Evolutionary conservation across 2,888 invertebrate genomes (phyloP), one percentile per base, ranked within the genome.

Genomic region (Heliconius ismenius): DNA sequence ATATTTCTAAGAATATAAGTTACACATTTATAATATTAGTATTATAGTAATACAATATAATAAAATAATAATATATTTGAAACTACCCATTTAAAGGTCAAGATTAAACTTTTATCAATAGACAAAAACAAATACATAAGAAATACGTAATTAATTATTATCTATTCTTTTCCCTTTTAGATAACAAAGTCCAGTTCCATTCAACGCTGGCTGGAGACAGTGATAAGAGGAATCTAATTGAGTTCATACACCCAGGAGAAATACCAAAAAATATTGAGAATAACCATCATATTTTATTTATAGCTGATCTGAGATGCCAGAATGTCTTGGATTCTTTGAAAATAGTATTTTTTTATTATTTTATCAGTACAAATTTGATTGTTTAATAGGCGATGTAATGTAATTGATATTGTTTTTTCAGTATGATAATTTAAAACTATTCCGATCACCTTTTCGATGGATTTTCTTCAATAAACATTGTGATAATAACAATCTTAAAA

Each of bases 301-400:
- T 93, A 18, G 86, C 84, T 3, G 91, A 93, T 81, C 79, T 92
- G 3, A 81, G 79, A 6, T 93, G 93, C 81, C 85, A 86, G 11
- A 83, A 89, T 78, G 84, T 87, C 49, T 73, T 81, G 3, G 54
- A 79, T 3, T 87, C 86, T 78, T 84, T 92, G 28, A 79, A 86
- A 81, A 96, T 97, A 81, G 97, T 97, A 4, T 32, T 6, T n/a
- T 32, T 28, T 28, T 54, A 15, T 49, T 63, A 58, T 58, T 10
- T 43, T 72, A 60, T 15, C 77, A n/a, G n/a, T 58, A 58, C 3
- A 18, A 54, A 9, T 54, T 3, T 21, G 3, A 54, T 9, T 69
- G 26, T 21, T 49, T 28, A 3, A 54, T 28, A 49, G 2, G 63
- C 24, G 28, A 70, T 76, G 36, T 54, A 54, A 21, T 21, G 7